These are phyloP conservation scores for Callaeas wilsoni DNA, from an alignment of 2,113 vertebrate genomes.

Conservation along the genomic window DNA sequence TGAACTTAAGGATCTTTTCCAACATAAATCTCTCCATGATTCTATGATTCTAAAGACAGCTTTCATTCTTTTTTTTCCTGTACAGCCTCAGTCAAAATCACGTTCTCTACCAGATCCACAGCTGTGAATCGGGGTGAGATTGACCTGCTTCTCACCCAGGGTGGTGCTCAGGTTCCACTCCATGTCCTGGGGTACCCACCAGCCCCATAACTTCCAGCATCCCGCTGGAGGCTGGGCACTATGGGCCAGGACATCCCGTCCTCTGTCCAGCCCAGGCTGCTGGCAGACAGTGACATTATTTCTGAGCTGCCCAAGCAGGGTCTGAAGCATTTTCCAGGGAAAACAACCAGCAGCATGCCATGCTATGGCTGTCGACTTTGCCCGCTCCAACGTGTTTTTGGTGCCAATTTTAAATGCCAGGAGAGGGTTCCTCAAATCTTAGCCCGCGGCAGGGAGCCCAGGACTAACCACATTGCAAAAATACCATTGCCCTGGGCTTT, in stretches of 20 bases:
- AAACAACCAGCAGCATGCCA: background rate
- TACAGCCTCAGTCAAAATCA: background rate
- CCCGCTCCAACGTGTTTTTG: fast-evolving
- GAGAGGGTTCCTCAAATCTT: background rate
- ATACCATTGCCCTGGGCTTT: background rate
- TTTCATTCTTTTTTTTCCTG: background rate
- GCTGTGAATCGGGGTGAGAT: background rate
- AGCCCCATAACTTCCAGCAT: background rate
- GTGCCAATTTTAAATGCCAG: background rate
- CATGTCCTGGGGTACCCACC: background rate
- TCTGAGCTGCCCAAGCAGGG: background rate
- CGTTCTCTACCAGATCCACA: background rate
- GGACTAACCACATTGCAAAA: background rate
- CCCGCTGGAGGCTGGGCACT: fast-evolving
- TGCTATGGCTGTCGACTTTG: background rate
- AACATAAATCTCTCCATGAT: background rate
- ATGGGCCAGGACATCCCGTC: fast-evolving
- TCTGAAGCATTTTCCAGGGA: background rate
- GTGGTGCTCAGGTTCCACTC: background rate
- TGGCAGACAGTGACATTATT: background rate
- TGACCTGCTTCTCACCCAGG: background rate
- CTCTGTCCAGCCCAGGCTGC: background rate
- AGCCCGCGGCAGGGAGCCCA: background rate
- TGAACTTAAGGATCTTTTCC: background rate
- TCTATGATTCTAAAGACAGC: background rate